phyloP scores from a whole-genome alignment of 2,888 invertebrate species.

The Melanotus villosus region DNA sequence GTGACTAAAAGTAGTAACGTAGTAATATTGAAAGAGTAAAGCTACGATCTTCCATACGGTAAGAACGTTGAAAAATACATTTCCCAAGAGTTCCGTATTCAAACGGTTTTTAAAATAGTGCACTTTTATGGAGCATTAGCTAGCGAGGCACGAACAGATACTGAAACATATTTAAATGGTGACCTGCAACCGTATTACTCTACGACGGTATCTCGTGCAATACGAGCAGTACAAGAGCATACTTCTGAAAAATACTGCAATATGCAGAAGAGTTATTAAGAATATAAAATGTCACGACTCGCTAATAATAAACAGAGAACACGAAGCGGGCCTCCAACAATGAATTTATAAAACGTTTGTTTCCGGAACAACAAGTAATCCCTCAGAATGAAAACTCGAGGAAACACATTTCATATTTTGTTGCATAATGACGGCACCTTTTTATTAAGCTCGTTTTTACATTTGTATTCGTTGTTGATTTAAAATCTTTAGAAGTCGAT shows the following conservation, averaged over 20 bases:
- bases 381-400: slow-evolving; percentile 39
- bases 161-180: slow-evolving; percentile 38
- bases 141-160: slow-evolving; percentile 38
- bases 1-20: not conserved
- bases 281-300: slow-evolving; percentile 46
- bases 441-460: slow-evolving; percentile 31
- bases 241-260: slow-evolving; percentile 34
- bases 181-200: slow-evolving; percentile 23
- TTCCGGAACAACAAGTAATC: slow-evolving; percentile 44
- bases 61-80: slow-evolving; percentile 26
- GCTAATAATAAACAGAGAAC: slow-evolving; percentile 42
- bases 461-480: not conserved
- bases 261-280: slow-evolving; percentile 37
- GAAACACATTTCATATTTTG: slow-evolving; percentile 41
- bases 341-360: slow-evolving; percentile 47
- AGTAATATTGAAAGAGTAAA: slow-evolving; percentile 19
- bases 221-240: slow-evolving; percentile 8
- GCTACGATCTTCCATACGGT: not conserved
- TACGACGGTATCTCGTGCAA: slow-evolving; percentile 22
- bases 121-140: slow-evolving; percentile 37
- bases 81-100: slow-evolving; percentile 32
- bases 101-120: slow-evolving; percentile 34
- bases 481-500: not conserved
- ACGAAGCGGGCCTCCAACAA: slow-evolving; percentile 36
- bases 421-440: slow-evolving; percentile 33